Base-by-base conservation (phyloP, 2,113 vertebrate species). In the Xiphophorus couchianus region DNA sequence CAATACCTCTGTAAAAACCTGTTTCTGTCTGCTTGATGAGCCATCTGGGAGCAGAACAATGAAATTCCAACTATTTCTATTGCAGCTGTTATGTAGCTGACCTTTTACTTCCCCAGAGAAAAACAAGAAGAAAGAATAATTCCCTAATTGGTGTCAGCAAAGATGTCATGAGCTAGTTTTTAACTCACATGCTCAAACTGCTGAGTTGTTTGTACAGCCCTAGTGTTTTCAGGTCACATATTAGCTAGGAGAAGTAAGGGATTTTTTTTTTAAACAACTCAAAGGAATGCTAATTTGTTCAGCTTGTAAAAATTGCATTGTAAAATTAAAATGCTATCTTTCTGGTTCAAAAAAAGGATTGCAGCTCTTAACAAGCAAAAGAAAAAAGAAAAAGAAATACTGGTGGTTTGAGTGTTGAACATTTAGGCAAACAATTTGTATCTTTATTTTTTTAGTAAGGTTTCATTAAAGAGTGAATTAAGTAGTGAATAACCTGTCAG, bases 171-270 rank as follows among this genome's bases (percentile, higher is more conserved):
- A 85, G 82, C 62, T 37, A 25, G 17, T 71, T 69, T 67, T 77
- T 28, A 66, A 83, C 77, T 84, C 78, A 73, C 82, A 73, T 86
- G 80, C 3, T 86, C 68, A 54, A 66, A 72, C 74, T 64, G 76
- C 51, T 77, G 78, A 73, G 69, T n/a, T 83, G 66, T 83, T 86
- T 84, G 87, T 64, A 19, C 42, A 51, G 33, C 22, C 42, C 44
- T 71, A 42, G 42, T 28, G 51, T 28, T 54, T 74, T 44, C 61
- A 62, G 51, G 62, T 79, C 82, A 84, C 1, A 15, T 54, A 54
- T 58, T 58, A 25, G 51, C 35, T 70, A 11, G 37, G 33, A 73
- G 62, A 60, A 61, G 17, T 30, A 6, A n/a, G 54, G 64, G 8
- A 62, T 69, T 76, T 58, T 58, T 58, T 51, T 19, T 58, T 58